These are phyloP conservation scores for Drosophila helvetica DNA, from an alignment of 2,888 invertebrate species.

Conservation along the genomic window DNA sequence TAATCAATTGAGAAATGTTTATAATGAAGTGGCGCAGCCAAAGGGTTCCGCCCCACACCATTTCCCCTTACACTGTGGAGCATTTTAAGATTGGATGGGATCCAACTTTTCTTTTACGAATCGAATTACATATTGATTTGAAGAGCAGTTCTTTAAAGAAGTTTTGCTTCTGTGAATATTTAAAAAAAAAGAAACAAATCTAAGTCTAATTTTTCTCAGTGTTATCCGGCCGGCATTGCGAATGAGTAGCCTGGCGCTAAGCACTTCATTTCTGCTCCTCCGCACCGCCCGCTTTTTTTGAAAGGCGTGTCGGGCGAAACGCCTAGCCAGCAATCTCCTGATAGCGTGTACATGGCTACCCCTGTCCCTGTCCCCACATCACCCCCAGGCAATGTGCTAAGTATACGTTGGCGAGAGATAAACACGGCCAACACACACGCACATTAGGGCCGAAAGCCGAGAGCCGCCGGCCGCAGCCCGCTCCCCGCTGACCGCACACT, in stretches of 20 bases:
- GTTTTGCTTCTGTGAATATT: too few species aligned
- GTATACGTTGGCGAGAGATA: slow-evolving; percentile 74
- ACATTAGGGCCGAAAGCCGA: slow-evolving; percentile 14
- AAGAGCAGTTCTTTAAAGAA: too few species aligned
- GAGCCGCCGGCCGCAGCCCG: neutral
- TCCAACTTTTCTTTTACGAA: too few species aligned
- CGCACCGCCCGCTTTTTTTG: slow-evolving; percentile 22
- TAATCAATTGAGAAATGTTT: slow-evolving; percentile 80
- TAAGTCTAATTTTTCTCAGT: slow-evolving; percentile 9
- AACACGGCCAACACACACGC: slow-evolving; percentile 65
- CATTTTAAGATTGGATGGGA: neutral
- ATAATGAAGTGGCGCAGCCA: slow-evolving; percentile 75
- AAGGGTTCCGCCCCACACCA: slow-evolving; percentile 28
- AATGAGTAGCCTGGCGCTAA: slow-evolving; percentile 50
- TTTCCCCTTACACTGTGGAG: slow-evolving; percentile 2
- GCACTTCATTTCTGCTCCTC: slow-evolving; percentile 64
- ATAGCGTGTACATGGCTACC: slow-evolving; percentile 30
- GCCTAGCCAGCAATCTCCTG: slow-evolving; percentile 65
- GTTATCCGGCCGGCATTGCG: slow-evolving; percentile 6
- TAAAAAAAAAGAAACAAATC: too few species aligned
- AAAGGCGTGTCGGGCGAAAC: slow-evolving; percentile 68
- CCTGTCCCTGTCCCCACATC: slow-evolving; percentile 9
- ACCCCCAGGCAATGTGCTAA: slow-evolving; percentile 62
- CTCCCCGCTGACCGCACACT: slow-evolving; percentile 39
- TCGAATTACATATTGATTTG: too few species aligned